Base-by-base conservation (phyloP, 2,888 invertebrate genomes). In the Campoletis raptor region DNA sequence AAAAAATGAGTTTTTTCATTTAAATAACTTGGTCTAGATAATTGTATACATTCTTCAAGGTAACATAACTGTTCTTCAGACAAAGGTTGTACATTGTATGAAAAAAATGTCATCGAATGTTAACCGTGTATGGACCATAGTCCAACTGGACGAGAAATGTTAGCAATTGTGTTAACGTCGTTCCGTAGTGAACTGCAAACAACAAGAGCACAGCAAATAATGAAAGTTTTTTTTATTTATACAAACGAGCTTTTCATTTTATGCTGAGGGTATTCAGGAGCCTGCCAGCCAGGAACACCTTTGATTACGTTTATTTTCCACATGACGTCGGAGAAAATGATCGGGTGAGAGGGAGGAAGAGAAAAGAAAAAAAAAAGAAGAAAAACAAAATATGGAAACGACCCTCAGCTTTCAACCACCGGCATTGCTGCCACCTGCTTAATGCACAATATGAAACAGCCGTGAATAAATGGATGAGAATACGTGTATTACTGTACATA, bases 271-370 rank as follows among this genome's bases (percentile, higher is more conserved):
- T 48, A 66, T 45, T 73, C 42, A 10, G 18, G 12, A 54, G 48
- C 48, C 8, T n/a, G 9, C 37, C 57, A 24, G 74, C 12, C 54
- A 42, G 70, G 5, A 74, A 24, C 40, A 8, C 24, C n/a, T 61
- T 76, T 81, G 52, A 70, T 85, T 85, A 81, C 52, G 70, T 72
- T 84, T 40, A 85, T 85, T 81, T 69, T 73, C 21, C 61, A 76
- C 70, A 67, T 70, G 61, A 76, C 61, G 52, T 37, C 21, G 24
- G n/a, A 36, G 76, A n/a, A 80, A n/a, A n/a, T 15, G 30, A 30
- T 30, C 61, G 7, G 61, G 2, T 12, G 61, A 7, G 69, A 18
- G 52, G 10, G 40, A 52, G 15, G 18, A 7, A 24, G 37, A 36
- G 15, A 64, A 48, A 64, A 12, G 15, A 57, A 15, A 24, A 12